phyloP scores from a whole-genome alignment of 1,140 invertebrate genomes.

The Pseudobourletiella spinata region DNA sequence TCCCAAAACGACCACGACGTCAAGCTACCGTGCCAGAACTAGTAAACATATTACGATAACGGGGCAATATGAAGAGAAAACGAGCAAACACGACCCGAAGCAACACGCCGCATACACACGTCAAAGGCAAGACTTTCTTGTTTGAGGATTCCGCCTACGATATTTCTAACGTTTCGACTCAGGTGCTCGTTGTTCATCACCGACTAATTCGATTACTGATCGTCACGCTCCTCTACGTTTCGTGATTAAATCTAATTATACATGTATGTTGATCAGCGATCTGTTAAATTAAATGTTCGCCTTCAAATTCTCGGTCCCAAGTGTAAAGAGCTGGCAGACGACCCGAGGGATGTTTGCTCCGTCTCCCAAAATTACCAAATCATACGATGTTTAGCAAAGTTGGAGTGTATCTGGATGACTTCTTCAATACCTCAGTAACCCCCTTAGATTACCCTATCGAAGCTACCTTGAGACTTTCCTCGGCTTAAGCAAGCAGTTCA shows the following conservation, averaged over 20 bases:
- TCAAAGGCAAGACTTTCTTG: slow-evolving; percentile 42
- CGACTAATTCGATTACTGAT: slow-evolving; percentile 39
- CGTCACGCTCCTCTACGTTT: slow-evolving; percentile 41
- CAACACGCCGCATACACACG: slow-evolving; percentile 32
- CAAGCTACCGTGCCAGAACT: too few relatives aligned
- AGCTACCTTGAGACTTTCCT: slow-evolving; percentile 43
- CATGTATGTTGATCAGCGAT: slow-evolving; percentile 40
- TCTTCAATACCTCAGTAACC: slow-evolving; percentile 41
- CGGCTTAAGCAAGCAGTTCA: slow-evolving; percentile 40
- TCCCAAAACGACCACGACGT: too few relatives aligned
- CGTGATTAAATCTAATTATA: slow-evolving; percentile 38
- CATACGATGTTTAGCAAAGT: slow-evolving; percentile 43
- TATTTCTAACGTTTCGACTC: slow-evolving; percentile 40
- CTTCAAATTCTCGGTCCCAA: slow-evolving; percentile 35
- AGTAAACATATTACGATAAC: too few relatives aligned
- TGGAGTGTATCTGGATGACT: slow-evolving; percentile 44
- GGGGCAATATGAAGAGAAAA: too few relatives aligned
- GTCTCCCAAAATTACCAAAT: slow-evolving; percentile 42
- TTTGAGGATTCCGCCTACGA: slow-evolving; percentile 42
- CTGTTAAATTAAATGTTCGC: slow-evolving; percentile 40
- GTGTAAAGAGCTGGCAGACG: slow-evolving; percentile 14
- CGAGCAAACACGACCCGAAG: background rate
- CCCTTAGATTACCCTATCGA: slow-evolving; percentile 43
- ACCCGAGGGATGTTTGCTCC: slow-evolving; percentile 37
- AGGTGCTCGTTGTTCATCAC: slow-evolving; percentile 42